Evolutionary conservation across 1,140 invertebrate species (phyloP).

Genomic region (Cotesia vestalis): DNA sequence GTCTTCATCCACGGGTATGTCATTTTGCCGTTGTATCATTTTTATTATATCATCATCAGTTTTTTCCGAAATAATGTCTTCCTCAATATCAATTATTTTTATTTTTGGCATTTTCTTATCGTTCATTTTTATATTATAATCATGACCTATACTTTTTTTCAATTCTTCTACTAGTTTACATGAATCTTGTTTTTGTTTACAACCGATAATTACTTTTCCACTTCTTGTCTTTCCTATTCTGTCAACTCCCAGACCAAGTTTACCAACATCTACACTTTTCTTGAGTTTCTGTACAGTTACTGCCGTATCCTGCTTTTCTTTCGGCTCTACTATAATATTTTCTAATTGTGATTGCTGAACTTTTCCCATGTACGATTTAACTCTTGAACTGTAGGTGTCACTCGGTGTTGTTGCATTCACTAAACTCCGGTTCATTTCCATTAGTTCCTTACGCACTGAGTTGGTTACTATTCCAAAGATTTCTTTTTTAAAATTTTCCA

Average conservation of each 20-base stretch:
- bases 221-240: not conserved
- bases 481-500: too few species aligned
- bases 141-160: not conserved
- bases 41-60: conserved; percentile 33
- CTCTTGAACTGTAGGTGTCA: not conserved
- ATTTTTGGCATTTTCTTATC: not conserved
- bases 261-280: not conserved
- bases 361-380: not conserved
- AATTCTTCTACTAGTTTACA: not conserved
- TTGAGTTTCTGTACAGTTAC: not conserved
- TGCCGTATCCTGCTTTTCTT: not conserved
- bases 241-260: not conserved
- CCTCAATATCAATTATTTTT: not conserved
- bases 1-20: not conserved
- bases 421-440: not conserved
- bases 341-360: not conserved
- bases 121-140: not conserved
- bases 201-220: not conserved
- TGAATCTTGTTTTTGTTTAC: not conserved
- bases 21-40: conserved; percentile 30
- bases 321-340: not conserved
- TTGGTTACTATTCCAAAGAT: too few species aligned
- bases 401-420: not conserved
- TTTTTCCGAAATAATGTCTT: conserved; percentile 7
- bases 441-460: not conserved